phyloP scores from a whole-genome alignment of 2,113 vertebrate genomes.

The Nyctibius bracteatus region DNA sequence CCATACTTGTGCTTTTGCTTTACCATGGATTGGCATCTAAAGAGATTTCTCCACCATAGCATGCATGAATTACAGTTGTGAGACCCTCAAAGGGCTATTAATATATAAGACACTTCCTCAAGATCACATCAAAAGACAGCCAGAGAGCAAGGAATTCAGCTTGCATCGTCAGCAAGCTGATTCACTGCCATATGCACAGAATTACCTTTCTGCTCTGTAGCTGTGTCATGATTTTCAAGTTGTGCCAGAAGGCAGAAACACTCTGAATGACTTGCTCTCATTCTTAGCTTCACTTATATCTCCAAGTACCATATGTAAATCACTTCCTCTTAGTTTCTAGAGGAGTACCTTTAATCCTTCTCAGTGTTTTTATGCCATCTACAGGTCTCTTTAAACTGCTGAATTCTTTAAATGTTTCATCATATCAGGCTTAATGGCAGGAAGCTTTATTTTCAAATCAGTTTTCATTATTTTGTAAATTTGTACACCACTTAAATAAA shows the following conservation, averaged over 20 bases:
- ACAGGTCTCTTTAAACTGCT: not conserved
- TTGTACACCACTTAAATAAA: not conserved
- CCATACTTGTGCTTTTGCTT: not conserved
- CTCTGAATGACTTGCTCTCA: not conserved
- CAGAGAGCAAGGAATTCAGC: not conserved
- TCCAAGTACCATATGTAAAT: not conserved
- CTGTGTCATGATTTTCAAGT: not conserved
- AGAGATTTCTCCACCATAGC: not conserved
- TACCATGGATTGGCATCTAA: not conserved
- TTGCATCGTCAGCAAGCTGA: not conserved
- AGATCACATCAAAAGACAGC: not conserved
- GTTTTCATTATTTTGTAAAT: not conserved
- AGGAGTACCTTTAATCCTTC: not conserved
- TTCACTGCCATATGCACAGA: not conserved
- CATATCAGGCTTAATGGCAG: not conserved
- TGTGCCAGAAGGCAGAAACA: not conserved
- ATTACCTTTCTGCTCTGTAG: not conserved
- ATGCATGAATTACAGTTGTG: not conserved
- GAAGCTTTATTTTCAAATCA: not conserved
- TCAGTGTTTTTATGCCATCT: slow-evolving; percentile 32
- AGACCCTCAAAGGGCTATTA: not conserved
- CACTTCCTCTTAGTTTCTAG: not conserved
- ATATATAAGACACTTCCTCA: not conserved
- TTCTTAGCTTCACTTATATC: not conserved
- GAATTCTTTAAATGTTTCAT: not conserved